Percentiles rank a stretch among this genome's conserved stretches.
These are phyloP conservation scores for Eolophus roseicapilla DNA, from an alignment of 2,113 vertebrate species.

Conservation along the genomic window DNA sequence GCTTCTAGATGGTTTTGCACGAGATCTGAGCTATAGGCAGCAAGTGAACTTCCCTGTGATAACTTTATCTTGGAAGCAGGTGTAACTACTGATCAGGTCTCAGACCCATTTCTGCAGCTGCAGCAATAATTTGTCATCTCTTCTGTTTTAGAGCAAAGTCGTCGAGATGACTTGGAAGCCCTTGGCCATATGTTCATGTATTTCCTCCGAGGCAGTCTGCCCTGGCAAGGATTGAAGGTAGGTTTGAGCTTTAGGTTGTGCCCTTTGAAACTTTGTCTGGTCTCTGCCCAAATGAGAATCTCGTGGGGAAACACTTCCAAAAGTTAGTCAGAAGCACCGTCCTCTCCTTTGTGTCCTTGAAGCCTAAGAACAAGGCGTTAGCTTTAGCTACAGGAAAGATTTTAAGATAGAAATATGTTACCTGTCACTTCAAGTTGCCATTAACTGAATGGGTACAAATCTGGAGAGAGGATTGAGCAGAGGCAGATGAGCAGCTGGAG, in stretches of 20 bases:
- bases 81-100: conserved; percentile 1
- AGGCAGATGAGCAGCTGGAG: background rate
- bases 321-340: background rate
- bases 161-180: conserved; percentile 96
- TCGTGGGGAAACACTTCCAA: background rate
- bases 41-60: background rate
- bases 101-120: conserved; percentile 19
- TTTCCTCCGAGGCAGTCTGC: conserved; percentile 97
- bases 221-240: conserved; percentile 99
- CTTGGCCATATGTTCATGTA: conserved; percentile 99
- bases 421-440: background rate
- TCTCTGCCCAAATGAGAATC: background rate
- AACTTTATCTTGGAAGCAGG: background rate
- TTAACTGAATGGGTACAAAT: background rate
- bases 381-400: background rate
- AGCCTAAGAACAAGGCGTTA: background rate
- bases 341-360: background rate
- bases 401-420: background rate
- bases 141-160: conserved; percentile 90
- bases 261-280: background rate
- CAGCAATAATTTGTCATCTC: conserved; percentile 53
- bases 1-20: background rate
- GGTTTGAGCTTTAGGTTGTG: background rate
- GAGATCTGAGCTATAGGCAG: background rate
- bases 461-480: background rate